Evolutionary conservation across 2,113 vertebrate genomes (phyloP).

Genomic region (Vulpes lagopus): DNA sequence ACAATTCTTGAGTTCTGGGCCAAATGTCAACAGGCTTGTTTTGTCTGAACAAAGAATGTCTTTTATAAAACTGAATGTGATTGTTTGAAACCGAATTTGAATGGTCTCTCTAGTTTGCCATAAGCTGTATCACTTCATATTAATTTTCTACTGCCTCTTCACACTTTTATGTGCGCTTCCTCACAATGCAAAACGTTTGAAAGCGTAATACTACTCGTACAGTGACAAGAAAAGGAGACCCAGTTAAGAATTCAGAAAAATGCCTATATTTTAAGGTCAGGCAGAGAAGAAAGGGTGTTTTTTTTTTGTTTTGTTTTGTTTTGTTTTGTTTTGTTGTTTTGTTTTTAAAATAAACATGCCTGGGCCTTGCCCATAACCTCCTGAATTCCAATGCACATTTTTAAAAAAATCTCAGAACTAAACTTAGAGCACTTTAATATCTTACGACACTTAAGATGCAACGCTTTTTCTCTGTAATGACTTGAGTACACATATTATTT

Average conservation of each 20-base stretch:
- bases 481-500: not conserved
- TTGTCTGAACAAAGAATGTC: not conserved
- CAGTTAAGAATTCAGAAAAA: slow-evolving; percentile 15
- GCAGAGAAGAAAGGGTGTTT: not conserved
- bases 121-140: not conserved
- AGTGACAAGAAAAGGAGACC: not conserved
- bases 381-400: not conserved
- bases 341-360: not conserved
- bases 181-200: not conserved
- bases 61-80: not conserved
- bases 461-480: not conserved
- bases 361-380: not conserved
- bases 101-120: not conserved
- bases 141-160: not conserved
- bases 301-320: too few relatives aligned
- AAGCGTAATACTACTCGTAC: not conserved
- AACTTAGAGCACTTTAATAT: not conserved
- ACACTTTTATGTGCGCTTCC: not conserved
- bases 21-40: not conserved
- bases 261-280: not conserved
- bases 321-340: not conserved
- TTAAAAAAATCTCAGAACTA: not conserved
- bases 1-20: not conserved
- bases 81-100: not conserved
- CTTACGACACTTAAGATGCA: not conserved